These are phyloP conservation scores for Mizuhopecten yessoensis DNA, from an alignment of 1,140 invertebrate genomes.

Conservation along the genomic window DNA sequence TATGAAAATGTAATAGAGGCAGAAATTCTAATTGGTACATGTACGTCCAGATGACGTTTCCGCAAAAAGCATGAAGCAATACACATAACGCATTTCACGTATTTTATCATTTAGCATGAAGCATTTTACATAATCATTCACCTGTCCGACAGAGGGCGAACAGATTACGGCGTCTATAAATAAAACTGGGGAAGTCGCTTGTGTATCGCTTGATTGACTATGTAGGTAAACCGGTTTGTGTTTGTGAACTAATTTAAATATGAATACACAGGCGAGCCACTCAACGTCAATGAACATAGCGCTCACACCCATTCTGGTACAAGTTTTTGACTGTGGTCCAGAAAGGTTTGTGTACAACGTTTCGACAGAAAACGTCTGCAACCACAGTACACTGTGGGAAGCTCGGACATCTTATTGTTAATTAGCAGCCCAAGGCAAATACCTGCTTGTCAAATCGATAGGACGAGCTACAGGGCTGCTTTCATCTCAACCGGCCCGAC, in stretches of 20 bases:
- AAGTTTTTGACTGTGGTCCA: background rate
- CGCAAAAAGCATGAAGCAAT: too few relatives aligned
- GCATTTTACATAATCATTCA: too few relatives aligned
- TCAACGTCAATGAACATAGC: background rate
- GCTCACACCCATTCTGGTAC: background rate
- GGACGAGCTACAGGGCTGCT: background rate
- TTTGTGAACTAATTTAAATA: conserved; percentile 30
- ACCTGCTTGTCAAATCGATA: conserved; percentile 26
- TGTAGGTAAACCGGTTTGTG: conserved; percentile 37
- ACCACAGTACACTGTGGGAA: too few relatives aligned
- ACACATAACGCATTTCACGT: too few relatives aligned
- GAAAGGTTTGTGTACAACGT: background rate
- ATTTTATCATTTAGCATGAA: too few relatives aligned
- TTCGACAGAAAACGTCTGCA: background rate
- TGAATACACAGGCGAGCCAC: conserved; percentile 30
- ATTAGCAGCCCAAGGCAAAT: conserved; percentile 4
- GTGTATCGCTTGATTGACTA: conserved; percentile 8
- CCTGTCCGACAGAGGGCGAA: background rate
- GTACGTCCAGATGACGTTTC: too few relatives aligned
- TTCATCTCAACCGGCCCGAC: conserved; percentile 14
- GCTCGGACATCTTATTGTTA: conserved; percentile 17
- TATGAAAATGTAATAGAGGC: too few relatives aligned
- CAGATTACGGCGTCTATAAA: background rate
- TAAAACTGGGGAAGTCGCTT: background rate
- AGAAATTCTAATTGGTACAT: too few relatives aligned